These are phyloP conservation scores for Paracentrotus lividus DNA, from an alignment of 53 echinoderm and acorn worm species.

Conservation along the genomic window DNA sequence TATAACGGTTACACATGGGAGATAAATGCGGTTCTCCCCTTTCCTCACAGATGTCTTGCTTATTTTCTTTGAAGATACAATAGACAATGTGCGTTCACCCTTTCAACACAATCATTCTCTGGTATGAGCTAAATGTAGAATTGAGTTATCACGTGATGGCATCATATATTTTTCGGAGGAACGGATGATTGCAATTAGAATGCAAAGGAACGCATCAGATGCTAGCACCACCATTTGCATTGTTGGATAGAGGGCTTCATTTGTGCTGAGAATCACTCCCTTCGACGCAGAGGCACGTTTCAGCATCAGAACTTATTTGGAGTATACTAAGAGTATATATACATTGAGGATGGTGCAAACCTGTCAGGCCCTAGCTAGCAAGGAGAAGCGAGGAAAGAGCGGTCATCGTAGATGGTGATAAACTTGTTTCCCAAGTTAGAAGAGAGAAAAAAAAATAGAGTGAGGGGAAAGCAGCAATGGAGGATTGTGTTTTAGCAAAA, in stretches of 20 bases:
- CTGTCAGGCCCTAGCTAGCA: constrained; percentile 18
- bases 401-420: background rate
- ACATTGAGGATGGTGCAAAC: constrained; percentile 18
- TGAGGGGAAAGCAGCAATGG: background rate
- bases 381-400: background rate
- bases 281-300: constrained; percentile 20
- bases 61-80: background rate
- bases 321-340: constrained; percentile 36
- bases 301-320: constrained; percentile 30
- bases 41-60: no score
- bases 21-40: background rate
- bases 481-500: background rate
- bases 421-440: constrained; percentile 10
- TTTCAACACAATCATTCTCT: background rate
- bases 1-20: background rate
- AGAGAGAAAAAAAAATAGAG: background rate
- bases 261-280: constrained; percentile 19
- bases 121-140: constrained; percentile 15
- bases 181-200: constrained; percentile 38
- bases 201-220: constrained; percentile 31
- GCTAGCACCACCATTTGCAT: constrained; percentile 27
- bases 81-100: background rate
- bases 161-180: background rate
- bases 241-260: background rate
- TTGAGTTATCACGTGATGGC: background rate